Evolutionary conservation across 2,888 invertebrate genomes (phyloP).

Genomic region (Zhuqinia jingwanae): DNA sequence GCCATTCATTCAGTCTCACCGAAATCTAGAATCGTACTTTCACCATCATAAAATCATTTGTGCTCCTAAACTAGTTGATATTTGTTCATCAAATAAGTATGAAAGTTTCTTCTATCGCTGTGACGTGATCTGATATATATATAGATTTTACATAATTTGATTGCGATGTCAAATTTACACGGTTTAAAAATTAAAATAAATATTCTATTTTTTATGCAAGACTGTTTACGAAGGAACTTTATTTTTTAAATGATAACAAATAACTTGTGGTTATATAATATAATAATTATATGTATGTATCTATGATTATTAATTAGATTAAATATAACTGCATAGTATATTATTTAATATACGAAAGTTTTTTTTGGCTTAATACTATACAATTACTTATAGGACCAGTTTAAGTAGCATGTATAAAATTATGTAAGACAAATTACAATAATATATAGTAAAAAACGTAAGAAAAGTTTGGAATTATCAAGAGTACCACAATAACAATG

Average conservation of each 20-base stretch:
- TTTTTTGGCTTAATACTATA: not conserved
- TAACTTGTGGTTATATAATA: not conserved
- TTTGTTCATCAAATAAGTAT: too few species aligned
- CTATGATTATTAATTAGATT: not conserved
- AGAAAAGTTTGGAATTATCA: slow-evolving; percentile 52
- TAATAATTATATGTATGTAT: slow-evolving; percentile 12
- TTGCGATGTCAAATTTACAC: not conserved
- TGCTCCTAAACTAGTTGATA: not conserved
- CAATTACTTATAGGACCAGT: slow-evolving; percentile 10
- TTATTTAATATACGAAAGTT: not conserved
- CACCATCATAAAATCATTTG: not conserved
- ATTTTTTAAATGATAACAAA: slow-evolving; percentile 36
- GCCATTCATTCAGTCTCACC: not conserved
- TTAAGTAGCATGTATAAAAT: slow-evolving; percentile 49
- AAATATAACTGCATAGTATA: not conserved
- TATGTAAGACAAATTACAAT: slow-evolving; percentile 20
- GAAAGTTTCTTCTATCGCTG: too few species aligned
- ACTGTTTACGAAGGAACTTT: slow-evolving; percentile 47
- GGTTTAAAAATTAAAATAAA: not conserved
- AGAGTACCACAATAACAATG: slow-evolving; percentile 26
- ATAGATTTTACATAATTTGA: not conserved
- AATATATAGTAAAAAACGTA: slow-evolving; percentile 57
- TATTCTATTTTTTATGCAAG: not conserved
- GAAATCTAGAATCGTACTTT: not conserved
- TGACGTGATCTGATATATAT: too few species aligned